A percentile compares a stretch with the other conserved stretches of the same genome.
Evolutionary conservation across 2,113 vertebrate species (phyloP).

Genomic region (Hippocampus abdominalis): DNA sequence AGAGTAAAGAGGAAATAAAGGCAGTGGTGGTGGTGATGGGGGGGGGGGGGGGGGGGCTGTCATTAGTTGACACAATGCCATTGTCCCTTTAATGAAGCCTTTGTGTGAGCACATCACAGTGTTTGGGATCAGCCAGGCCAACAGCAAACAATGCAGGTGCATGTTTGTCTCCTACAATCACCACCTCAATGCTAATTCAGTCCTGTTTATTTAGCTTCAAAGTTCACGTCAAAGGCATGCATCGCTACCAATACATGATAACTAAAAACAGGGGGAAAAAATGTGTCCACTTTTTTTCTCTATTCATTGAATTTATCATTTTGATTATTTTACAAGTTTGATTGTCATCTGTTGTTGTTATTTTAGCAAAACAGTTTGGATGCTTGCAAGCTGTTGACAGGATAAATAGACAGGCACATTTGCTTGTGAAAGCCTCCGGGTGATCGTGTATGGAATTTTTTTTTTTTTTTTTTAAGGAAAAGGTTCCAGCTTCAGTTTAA

Average conservation of each 20-base stretch:
- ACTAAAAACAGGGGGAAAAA: neutral
- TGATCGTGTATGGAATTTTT: slow-evolving; percentile 39
- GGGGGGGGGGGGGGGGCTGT: slow-evolving; percentile 47
- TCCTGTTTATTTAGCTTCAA: neutral
- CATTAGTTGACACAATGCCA: slow-evolving; percentile 58
- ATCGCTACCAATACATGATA: neutral
- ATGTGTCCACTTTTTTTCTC: too few species aligned
- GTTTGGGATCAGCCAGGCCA: slow-evolving; percentile 43
- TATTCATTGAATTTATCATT: too few species aligned
- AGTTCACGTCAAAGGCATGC: neutral
- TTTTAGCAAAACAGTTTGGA: neutral
- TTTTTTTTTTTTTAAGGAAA: slow-evolving; percentile 16
- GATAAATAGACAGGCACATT: slow-evolving; percentile 17
- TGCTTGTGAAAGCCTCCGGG: slow-evolving; percentile 47
- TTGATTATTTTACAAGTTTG: too few species aligned
- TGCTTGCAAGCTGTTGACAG: too few species aligned
- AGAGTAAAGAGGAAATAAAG: slow-evolving; percentile 35
- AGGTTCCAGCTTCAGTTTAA: slow-evolving; percentile 55
- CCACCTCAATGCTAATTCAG: slow-evolving; percentile 5
- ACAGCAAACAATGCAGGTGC: slow-evolving; percentile 47
- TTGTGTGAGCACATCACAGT: slow-evolving; percentile 51
- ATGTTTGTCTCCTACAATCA: slow-evolving; percentile 16
- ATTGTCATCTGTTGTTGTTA: neutral
- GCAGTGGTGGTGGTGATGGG: slow-evolving; percentile 8
- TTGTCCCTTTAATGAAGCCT: slow-evolving; percentile 65